phyloP scores from a whole-genome alignment of 1,140 invertebrate genomes.

The Medauroidea extradentata region DNA sequence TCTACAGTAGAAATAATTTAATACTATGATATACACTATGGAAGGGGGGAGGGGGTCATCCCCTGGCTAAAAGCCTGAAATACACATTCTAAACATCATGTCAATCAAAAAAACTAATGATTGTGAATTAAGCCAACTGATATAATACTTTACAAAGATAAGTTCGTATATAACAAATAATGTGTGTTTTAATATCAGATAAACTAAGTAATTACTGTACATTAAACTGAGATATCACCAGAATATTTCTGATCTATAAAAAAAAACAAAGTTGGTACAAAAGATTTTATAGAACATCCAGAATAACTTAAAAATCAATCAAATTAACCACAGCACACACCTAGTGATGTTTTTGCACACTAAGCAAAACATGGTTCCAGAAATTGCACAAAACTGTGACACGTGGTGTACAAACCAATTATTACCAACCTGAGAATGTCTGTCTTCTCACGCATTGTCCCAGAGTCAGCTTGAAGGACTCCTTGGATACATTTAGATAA shows the following conservation, averaged over 20 bases:
- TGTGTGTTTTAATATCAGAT: too few relatives aligned
- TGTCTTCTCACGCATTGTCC: slow-evolving; percentile 55
- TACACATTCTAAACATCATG: too few relatives aligned
- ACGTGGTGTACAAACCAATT: background rate
- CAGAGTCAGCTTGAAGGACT: slow-evolving; percentile 65
- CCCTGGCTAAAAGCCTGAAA: too few relatives aligned
- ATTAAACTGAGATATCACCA: background rate
- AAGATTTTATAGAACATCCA: background rate
- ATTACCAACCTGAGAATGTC: slow-evolving; percentile 54
- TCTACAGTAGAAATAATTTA: too few relatives aligned
- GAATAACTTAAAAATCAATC: background rate
- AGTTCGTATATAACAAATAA: too few relatives aligned
- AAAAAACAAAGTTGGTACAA: background rate
- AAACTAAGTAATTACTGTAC: background rate
- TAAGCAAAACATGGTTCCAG: too few relatives aligned
- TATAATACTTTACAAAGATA: too few relatives aligned
- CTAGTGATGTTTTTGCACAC: background rate
- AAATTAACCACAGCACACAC: background rate
- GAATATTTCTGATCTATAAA: background rate
- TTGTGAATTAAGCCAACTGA: too few relatives aligned
- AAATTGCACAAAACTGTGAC: background rate
- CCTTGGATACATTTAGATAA: slow-evolving; percentile 89
- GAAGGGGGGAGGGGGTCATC: too few relatives aligned
- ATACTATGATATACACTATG: too few relatives aligned
- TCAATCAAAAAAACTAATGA: too few relatives aligned